Percentiles rank a stretch among this genome's conserved stretches.
Conservation (phyloP, 2,113 vertebrate genomes). For the Tamias sibiricus region DNA sequence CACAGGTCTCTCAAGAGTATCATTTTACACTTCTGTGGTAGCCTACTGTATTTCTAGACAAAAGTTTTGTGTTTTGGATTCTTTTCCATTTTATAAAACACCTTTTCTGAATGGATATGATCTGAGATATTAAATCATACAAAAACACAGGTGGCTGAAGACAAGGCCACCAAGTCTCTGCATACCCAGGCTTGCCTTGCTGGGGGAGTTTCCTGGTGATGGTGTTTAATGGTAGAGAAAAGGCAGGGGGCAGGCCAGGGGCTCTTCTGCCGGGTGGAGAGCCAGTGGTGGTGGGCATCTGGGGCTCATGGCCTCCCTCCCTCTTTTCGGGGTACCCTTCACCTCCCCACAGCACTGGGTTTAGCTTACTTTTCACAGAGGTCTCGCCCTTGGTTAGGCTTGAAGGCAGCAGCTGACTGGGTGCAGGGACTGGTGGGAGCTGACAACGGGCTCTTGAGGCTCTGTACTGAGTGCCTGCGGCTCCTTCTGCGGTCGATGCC, state of each 20-base stretch:
- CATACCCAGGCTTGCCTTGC: neutral
- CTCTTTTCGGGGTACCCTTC: neutral
- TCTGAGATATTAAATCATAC: neutral
- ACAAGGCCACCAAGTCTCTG: neutral
- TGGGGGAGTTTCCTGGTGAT: neutral
- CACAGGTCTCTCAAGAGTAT: neutral
- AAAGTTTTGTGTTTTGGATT: neutral
- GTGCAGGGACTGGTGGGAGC: slow-evolving; percentile 91
- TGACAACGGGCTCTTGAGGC: slow-evolving; percentile 87
- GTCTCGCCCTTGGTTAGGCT: slow-evolving; percentile 87
- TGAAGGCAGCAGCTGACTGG: slow-evolving; percentile 81
- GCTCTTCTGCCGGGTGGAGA: neutral
- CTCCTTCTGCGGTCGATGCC: slow-evolving; percentile 95
- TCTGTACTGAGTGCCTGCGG: slow-evolving; percentile 95
- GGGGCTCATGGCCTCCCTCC: neutral
- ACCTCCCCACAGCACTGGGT: neutral
- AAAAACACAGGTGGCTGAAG: neutral
- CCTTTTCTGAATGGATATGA: neutral
- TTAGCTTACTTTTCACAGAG: slow-evolving; percentile 93
- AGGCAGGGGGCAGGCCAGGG: neutral
- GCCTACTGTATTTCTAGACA: neutral
- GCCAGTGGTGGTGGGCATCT: rapidly evolving
- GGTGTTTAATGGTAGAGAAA: neutral
- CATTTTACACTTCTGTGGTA: neutral
- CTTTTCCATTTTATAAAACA: slow-evolving; percentile 11